These are phyloP conservation scores for Hippocampus comes DNA, from an alignment of 2,113 vertebrate genomes.

Conservation along the genomic window DNA sequence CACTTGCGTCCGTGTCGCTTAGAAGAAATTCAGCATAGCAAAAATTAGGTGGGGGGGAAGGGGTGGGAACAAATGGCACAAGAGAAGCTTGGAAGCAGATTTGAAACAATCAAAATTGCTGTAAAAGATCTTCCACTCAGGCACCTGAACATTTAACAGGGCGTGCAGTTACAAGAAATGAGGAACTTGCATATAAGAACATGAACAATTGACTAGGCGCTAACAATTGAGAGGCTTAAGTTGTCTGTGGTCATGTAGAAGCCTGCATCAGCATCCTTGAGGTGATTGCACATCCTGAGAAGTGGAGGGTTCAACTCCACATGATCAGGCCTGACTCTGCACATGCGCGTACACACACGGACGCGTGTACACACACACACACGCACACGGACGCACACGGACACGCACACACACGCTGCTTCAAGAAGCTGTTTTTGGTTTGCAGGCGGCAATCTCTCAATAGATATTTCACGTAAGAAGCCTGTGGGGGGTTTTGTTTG, in stretches of 20 bases:
- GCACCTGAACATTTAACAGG: conserved; percentile 62
- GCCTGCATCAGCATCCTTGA: conserved; percentile 50
- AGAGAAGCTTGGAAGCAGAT: conserved; percentile 60
- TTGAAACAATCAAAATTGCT: conserved; percentile 61
- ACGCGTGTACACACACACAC: neutral
- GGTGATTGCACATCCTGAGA: conserved; percentile 60
- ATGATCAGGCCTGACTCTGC: conserved; percentile 30
- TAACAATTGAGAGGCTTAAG: conserved; percentile 23
- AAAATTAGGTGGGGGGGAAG: conserved; percentile 15
- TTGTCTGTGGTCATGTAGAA: conserved; percentile 38
- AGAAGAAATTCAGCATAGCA: conserved; percentile 36
- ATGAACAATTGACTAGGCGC: conserved; percentile 53
- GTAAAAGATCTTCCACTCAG: conserved; percentile 57
- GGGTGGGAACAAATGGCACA: conserved; percentile 49
- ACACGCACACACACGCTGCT: neutral
- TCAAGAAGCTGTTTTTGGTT: conserved; percentile 54
- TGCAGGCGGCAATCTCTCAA: conserved; percentile 59
- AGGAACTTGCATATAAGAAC: conserved; percentile 66
- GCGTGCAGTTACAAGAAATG: conserved; percentile 9
- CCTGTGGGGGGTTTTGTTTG: conserved; percentile 5
- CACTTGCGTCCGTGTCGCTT: conserved; percentile 30
- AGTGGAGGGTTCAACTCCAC: conserved; percentile 25
- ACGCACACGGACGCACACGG: conserved; percentile 3
- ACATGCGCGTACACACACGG: conserved; percentile 3
- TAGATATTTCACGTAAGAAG: conserved; percentile 51